Evolutionary conservation across 2,888 invertebrate genomes (phyloP), one percentile per base, ranked within the genome.

Genomic region (Acleris emargana): DNA sequence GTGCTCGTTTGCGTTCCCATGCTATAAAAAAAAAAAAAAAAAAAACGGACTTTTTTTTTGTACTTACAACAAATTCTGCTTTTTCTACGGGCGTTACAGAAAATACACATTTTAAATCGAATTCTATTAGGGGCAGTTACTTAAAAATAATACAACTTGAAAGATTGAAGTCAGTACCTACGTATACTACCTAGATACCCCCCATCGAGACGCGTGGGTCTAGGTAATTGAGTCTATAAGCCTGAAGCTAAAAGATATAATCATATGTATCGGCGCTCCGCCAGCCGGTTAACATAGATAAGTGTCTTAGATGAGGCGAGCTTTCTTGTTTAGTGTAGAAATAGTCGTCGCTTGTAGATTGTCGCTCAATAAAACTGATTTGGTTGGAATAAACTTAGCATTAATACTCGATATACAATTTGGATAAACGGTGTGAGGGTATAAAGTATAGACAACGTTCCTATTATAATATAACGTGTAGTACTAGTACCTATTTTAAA

Each of bases 221-320:
- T 13, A 32, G 32, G 25, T n/a, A 64, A 53, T 25, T 11, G 54
- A 32, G 53, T 28, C 47, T 32, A 54, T 47, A 25, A 45, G 58
- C 45, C 47, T 51, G 42, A 55, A 60, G 59, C 54, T 55, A 47
- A 60, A 50, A 59, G 58, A 60, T 62, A 54, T 54, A 59, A 64
- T 64, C 54, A 50, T 17, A 25, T 45, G 61, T 47, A 60, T 66
- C 38, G 16, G 22, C 52, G 38, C 55, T 57, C 28, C 59, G 54
- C 20, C 49, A 18, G 54, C 13, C 50, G 54, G 47, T 63, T 66
- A 60, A 45, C 60, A 61, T 61, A 66, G 32, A 66, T 61, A 43
- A 66, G 42, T 50, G 28, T 22, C 57, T 52, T 52, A 54, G 54
- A 55, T 64, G 50, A 60, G 32, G 17, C 16, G 42, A 32, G 22